These are phyloP conservation scores for Drosophila cardini DNA, from an alignment of 1,140 invertebrate species.

Conservation along the genomic window DNA sequence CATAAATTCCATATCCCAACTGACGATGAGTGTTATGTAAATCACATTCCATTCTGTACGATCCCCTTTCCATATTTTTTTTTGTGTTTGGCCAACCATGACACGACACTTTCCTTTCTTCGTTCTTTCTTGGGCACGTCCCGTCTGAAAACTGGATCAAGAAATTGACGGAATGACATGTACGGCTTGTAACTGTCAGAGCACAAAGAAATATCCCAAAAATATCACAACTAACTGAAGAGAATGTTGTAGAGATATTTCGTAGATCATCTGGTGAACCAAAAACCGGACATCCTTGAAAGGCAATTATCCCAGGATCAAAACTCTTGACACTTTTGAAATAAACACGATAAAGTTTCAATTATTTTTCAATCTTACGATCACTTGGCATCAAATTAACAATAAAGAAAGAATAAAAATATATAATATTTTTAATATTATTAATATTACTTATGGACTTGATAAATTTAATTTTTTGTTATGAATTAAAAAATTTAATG, in stretches of 20 bases:
- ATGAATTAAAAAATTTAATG: too few relatives aligned
- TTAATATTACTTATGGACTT: too few relatives aligned
- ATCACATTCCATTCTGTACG: conserved; percentile 14
- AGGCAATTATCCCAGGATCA: conserved; percentile 1
- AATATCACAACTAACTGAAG: background rate
- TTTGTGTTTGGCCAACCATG: conserved; percentile 57
- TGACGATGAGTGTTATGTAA: conserved; percentile 43
- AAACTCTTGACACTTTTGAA: too few relatives aligned
- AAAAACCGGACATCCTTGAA: conserved; percentile 4
- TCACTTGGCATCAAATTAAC: too few relatives aligned
- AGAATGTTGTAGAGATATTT: background rate
- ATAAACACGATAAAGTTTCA: too few relatives aligned
- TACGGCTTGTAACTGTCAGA: conserved; percentile 38
- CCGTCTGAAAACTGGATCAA: conserved; percentile 37
- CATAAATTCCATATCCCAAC: conserved; percentile 11
- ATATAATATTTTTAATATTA: too few relatives aligned
- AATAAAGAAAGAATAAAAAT: too few relatives aligned
- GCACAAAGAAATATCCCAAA: background rate
- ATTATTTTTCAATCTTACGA: too few relatives aligned
- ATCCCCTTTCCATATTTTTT: conserved; percentile 40
- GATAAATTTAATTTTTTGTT: too few relatives aligned
- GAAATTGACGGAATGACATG: conserved; percentile 18
- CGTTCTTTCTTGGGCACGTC: too few relatives aligned
- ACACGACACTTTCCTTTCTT: conserved; percentile 63
- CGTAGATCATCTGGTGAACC: background rate